Base-by-base conservation (phyloP, 1,140 invertebrate genomes). In the Aethina tumida region DNA sequence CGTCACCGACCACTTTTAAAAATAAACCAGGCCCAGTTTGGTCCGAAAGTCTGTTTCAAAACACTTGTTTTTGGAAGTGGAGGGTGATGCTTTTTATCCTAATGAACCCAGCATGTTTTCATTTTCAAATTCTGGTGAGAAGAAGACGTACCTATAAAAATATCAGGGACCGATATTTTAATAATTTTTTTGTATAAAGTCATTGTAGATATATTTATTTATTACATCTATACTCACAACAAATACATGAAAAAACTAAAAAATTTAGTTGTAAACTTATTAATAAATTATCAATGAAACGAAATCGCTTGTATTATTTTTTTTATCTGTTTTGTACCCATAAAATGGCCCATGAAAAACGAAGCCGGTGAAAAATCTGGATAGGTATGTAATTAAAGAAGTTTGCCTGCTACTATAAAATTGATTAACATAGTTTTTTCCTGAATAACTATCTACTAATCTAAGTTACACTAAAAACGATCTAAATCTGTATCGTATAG, bases 161-260 rank as follows among this genome's bases (percentile, higher is more conserved):
- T 39, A 49, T 50, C 48, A 59, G 53, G 55, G 53, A 56, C 55
- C 53, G 55, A 55, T 50, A 49, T 52, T 49, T 55, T 48, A 51
- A 35, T 45, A 40, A 39, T 39, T 39, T 47, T 54, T 58, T 58
- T 60, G 55, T 58, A 60, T 51, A 60, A 60, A 60, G 49, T 53
- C 49, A n/a, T 55, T 60, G 58, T 60, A 60, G 52, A 58, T 60
- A 59, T 58, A 54, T 56, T 60, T 60, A 58, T 58, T 60, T 60
- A 60, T 58, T 58, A 53, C 53, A 52, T 60, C 58, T 59, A 56
- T 53, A 60, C 58, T 60, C 58, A 60, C 58, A 60, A 60, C 58
- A 60, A 58, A 60, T 44, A 47, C 43, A 47, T 48, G 43, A 47
- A 55, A 42, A 33, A 42, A 39, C 38, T 29, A 15, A 48, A 47